Conservation (phyloP, 2,888 invertebrate genomes). For the Glyphotaelius pellucidus region DNA sequence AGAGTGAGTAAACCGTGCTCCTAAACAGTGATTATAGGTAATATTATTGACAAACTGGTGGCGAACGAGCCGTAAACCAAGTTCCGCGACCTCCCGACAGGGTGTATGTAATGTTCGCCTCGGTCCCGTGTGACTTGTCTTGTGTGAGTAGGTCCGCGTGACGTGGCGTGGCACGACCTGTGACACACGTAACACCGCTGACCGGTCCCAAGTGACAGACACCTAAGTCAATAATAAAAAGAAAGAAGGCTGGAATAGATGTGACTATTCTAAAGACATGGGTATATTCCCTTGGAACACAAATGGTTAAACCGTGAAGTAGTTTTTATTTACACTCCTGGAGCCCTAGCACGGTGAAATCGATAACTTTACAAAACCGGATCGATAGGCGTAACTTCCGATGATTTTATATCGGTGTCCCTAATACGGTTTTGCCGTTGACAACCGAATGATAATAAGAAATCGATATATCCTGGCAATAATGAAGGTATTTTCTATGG, state of each 20-base stretch:
- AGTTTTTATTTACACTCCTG: too few relatives aligned
- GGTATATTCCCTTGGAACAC: background rate
- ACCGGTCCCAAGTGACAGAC: background rate
- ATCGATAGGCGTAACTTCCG: too few relatives aligned
- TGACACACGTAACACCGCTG: background rate
- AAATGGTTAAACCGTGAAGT: too few relatives aligned
- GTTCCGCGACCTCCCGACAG: background rate
- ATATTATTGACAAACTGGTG: background rate
- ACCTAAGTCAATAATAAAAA: background rate
- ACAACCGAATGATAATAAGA: too few relatives aligned
- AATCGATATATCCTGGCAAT: too few relatives aligned
- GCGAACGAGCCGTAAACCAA: background rate
- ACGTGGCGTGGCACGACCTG: conserved; percentile 6
- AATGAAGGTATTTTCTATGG: too few relatives aligned
- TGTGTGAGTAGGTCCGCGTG: background rate
- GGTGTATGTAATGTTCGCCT: background rate
- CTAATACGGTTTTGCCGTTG: too few relatives aligned
- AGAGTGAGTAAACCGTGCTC: background rate
- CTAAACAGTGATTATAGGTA: background rate
- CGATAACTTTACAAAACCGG: too few relatives aligned
- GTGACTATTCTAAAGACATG: background rate
- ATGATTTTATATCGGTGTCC: too few relatives aligned
- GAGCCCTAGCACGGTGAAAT: too few relatives aligned
- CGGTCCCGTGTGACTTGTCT: background rate
- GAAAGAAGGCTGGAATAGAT: background rate